Conservation (phyloP, 2,113 vertebrate genomes). For the Pteronura brasiliensis region DNA sequence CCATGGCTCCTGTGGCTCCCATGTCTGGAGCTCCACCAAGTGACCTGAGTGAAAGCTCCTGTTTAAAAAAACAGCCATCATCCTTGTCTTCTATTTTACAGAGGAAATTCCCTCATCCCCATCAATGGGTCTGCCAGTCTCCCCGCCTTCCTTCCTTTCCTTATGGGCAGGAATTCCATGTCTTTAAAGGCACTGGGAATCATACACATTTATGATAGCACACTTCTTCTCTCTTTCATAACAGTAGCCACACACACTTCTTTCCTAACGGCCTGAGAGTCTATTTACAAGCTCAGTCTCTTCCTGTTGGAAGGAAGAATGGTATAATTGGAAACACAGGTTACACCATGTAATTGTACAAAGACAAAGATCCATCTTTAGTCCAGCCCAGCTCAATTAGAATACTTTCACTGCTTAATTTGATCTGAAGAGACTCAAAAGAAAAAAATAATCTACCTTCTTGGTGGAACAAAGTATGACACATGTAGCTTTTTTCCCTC, state of each 20-base stretch:
- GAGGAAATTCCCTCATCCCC: background rate
- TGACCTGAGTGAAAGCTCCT: accelerated
- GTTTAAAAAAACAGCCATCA: background rate
- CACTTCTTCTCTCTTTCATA: background rate
- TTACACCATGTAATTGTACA: conserved; percentile 22
- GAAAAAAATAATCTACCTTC: background rate
- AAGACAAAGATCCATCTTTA: conserved; percentile 36
- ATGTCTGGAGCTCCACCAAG: background rate
- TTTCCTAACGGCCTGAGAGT: background rate
- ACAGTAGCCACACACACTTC: background rate
- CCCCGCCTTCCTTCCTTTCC: background rate
- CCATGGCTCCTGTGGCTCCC: background rate
- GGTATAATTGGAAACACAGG: conserved; percentile 28
- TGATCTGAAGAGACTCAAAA: conserved; percentile 42
- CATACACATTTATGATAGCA: accelerated
- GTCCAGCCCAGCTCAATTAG: conserved; percentile 38
- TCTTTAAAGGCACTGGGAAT: background rate
- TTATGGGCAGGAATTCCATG: accelerated
- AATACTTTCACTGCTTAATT: conserved; percentile 49
- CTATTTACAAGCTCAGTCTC: background rate
- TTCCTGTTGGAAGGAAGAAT: background rate
- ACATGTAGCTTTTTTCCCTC: background rate
- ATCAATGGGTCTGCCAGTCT: accelerated
- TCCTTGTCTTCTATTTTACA: background rate
- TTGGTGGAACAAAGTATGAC: background rate